Evolutionary conservation across 2,113 vertebrate genomes (phyloP), one percentile per base, ranked within the genome.

Genomic region (Herpetotheres cachinnans): DNA sequence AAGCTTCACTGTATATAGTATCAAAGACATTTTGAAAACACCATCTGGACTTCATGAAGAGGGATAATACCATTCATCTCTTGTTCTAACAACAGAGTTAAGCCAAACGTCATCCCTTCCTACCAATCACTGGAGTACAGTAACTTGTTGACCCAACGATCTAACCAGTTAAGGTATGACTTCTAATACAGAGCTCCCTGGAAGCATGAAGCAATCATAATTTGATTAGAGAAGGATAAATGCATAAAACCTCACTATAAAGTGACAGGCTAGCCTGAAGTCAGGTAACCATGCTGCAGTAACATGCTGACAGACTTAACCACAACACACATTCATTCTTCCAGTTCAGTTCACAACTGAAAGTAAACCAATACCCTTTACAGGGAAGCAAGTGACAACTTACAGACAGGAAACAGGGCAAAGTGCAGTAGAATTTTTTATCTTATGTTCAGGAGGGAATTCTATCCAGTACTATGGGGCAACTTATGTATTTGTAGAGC

Each of bases 91-190:
- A 86, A 66, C 0, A 69, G 83, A 82, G 73, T 85, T 69, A 66
- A 90, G 15, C 10, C 24, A 47, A 88, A 92, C 52, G 4, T 80
- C 93, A 95, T 66, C 66, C 73, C 47, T 79, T 63, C 59, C 92
- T 56, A 74, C 71, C 69, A 83, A 78, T 80, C 67, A 21, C 70
- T 34, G 32, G 27, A 65, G 19, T 11, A 82, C 63, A 63, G 32
- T 62, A 82, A 73, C 47, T 79, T 26, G 32, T 15, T 65, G 56
- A 83, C 16, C 29, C 25, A 77, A 69, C 21, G 0, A 90, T 26
- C 82, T 82, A 95, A 89, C 92, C 94, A 93, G 78, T 79, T 97
- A 96, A 94, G 81, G 86, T 67, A 86, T 67, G 26, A 63, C 77
- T 63, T 67, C 40, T 50, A 81, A 76, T 7, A 59, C 42, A 71